Evolutionary conservation across 1,140 invertebrate species (phyloP), one percentile per base, ranked within the genome.

Genomic region (Psix sp.): DNA sequence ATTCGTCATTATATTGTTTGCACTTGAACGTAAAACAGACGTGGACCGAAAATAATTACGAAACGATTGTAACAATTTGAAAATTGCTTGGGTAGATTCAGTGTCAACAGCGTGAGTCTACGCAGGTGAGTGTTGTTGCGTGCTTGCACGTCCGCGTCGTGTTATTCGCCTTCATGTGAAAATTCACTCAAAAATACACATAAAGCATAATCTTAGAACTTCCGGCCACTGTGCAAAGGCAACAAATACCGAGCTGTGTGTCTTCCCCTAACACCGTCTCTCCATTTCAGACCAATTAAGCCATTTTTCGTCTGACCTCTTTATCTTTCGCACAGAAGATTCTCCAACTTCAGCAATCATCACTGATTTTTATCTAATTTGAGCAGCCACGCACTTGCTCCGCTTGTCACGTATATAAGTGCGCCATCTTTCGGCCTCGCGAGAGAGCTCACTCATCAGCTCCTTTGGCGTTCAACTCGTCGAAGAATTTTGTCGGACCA

Each of bases 141-240:
- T 24, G 7, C 10, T 6, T 33, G 5, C 10, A 11, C 10, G 29
- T 18, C 4, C 7, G 1, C 4, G 10, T 15, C 2, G 4, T 3
- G 3, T 3, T 16, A 17, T 16, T 35, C n/a, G 11, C 11, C 21
- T 29, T 29, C 6, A 33, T 57, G 43, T 57, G 33, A 42, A 56
- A 71, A 63, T 31, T 63, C 60, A 46, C 36, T 73, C 40, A 45
- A 63, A 29, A 15, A 48, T 60, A 60, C 36, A 52, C 45, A 59
- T 54, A 66, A 60, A 54, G 54, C 40, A 62, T 62, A 67, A 76
- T 48, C 49, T 71, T 66, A 40, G 10, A 63, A 43, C 26, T 76
- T 72, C 74, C 74, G 74, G 67, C 66, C 56, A 76, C 67, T 71
- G 74, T 76, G 74, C 66, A 76, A 67, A 67, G 74, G 74, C 57